Base-by-base conservation (phyloP, 2,113 vertebrate genomes). In the Nymphicus hollandicus region DNA sequence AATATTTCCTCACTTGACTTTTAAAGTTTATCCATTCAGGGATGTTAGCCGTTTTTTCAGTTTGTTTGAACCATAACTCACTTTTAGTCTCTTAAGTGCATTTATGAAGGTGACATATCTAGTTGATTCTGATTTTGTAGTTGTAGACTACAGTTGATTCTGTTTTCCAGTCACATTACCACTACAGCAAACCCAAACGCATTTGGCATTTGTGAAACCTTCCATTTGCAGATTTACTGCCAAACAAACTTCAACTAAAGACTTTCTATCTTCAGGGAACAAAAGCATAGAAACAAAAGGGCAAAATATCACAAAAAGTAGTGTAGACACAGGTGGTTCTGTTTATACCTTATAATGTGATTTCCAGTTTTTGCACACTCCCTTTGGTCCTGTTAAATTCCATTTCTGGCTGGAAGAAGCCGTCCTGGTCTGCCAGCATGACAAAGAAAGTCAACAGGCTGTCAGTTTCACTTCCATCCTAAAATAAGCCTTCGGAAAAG, bases 391-490 rank as follows among this genome's bases (percentile, higher is more conserved):
- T 93, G 55, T 55, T 92, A 66, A 87, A 90, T 88, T 86, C 63
- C 46, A 50, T 20, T 41, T 70, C 76, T 39, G 49, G 37, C 88
- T 93, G 53, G 39, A 88, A 93, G 64, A 83, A 93, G 65, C 46
- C 1, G 0, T 22, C 58, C 58, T 76, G 58, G 53, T 63, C 65
- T 80, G 79, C 63, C 68, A 88, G 68, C n/a, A 85, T 81, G 63
- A 93, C 76, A 93, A 77, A 83, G 82, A 77, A 90, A 92, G 82
- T 13, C 35, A 61, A 64, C 64, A 86, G 68, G 72, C 83, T 93
- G 79, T 47, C 88, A 86, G 80, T 17, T 53, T 43, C 60, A 43
- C 50, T 86, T 86, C 11, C 4, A 86, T 63, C 60, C 92, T 39
- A 12, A 68, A 83, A 41, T 7, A 73, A 91, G n/a, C n/a, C 76